Evolutionary conservation across 2,113 vertebrate species (phyloP), one percentile per base, ranked within the genome.

Genomic region (Noturus placidus): DNA sequence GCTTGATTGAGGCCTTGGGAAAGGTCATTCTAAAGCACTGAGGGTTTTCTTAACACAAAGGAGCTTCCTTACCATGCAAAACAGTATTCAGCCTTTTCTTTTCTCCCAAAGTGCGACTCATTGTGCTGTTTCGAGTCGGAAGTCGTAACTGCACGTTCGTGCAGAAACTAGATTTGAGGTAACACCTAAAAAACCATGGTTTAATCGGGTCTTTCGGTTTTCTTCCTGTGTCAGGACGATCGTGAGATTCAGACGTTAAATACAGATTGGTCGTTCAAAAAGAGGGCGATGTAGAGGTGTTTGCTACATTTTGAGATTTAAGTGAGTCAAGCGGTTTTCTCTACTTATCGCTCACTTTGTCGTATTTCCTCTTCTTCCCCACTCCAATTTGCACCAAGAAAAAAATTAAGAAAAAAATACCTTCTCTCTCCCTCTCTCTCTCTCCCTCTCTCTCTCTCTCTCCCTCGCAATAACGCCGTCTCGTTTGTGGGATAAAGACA

Each of bases 21-120:
- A 90, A 90, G 86, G 83, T 88, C 83, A 86, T 22, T 72, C 70
- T 59, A 42, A 70, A 72, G 38, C 69, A 30, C 22, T 19, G 50
- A 59, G 63, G 19, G 76, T 80, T 86, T 86, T 63, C 46, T 35
- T 38, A 25, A 86, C 42, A 86, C 72, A 50, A 59, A 19, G 46
- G 76, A 35, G 76, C 59, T 69, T 79, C 61, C 52, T 86, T 86
- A 63, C 70, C 46, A 80, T 86, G 59, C 59, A 80, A 80, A 52
- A 67, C 57, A 67, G 11, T 33, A 9, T 57, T 72, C 52, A 74
- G 79, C 33, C 67, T 22, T 54, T 74, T 25, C 3, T 22, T 8
- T 85, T 38, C 67, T 42, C 83, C 69, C 13, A 15, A 82, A 82
- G 56, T 27, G 33, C 56, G 33, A 82, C 54, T 81, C 56, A 81